phyloP scores from a whole-genome alignment of 2,888 invertebrate genomes.

The Tetanocera ferruginea region DNA sequence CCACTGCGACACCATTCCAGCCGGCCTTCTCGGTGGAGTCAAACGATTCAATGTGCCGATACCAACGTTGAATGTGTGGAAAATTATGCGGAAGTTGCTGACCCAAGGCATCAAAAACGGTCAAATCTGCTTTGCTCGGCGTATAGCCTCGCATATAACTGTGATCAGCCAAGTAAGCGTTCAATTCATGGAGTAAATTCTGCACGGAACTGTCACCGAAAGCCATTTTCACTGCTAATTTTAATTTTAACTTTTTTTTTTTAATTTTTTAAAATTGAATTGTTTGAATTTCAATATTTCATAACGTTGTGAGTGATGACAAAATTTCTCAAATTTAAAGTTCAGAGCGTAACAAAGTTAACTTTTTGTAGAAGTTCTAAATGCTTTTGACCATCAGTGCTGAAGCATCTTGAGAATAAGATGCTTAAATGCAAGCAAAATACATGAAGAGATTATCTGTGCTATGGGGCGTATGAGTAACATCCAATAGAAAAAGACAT shows the following conservation, averaged over 20 bases:
- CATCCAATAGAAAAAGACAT: too few relatives aligned
- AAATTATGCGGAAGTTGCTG: slow-evolving; percentile 77
- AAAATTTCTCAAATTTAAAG: too few relatives aligned
- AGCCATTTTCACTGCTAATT: slow-evolving; percentile 75
- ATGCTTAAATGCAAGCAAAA: too few relatives aligned
- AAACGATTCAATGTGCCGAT: slow-evolving; percentile 92
- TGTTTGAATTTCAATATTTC: too few relatives aligned
- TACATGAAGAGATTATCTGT: too few relatives aligned
- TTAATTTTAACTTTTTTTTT: slow-evolving; percentile 31
- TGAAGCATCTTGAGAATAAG: too few relatives aligned
- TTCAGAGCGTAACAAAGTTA: too few relatives aligned
- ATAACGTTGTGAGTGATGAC: too few relatives aligned
- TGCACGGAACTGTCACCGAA: slow-evolving; percentile 89
- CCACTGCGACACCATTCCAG: slow-evolving; percentile 73
- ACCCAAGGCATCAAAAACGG: slow-evolving; percentile 82
- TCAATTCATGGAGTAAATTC: slow-evolving; percentile 85
- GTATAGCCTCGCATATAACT: slow-evolving; percentile 92
- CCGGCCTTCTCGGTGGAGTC: slow-evolving; percentile 79
- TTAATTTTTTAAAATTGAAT: too few relatives aligned
- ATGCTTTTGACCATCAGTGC: too few relatives aligned
- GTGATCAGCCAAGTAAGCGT: slow-evolving; percentile 83
- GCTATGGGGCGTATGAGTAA: too few relatives aligned
- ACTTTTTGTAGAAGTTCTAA: too few relatives aligned
- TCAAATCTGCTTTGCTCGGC: slow-evolving; percentile 88
- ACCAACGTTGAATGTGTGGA: slow-evolving; percentile 89